Base-by-base conservation (phyloP, 2,888 invertebrate genomes). In the Rotaria socialis region DNA sequence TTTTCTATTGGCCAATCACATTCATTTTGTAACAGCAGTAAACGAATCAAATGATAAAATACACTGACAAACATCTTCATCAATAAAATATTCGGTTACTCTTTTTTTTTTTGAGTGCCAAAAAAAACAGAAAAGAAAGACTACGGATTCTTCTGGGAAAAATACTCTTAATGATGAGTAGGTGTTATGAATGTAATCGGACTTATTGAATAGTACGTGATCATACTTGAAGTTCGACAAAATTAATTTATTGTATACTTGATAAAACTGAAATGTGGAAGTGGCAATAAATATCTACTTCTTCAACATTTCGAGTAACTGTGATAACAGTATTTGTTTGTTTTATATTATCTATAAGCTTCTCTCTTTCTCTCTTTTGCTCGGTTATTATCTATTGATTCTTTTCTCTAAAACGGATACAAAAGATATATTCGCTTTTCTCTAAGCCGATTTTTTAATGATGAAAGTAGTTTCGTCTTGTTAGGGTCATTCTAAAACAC, bases 181-280 rank as follows among this genome's bases (percentile, higher is more conserved):
- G 35, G 67, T 67, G 67, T 27, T 60, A 60, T n/a, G n/a, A n/a
- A 60, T 60, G 60, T 67, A 27, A 67, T 67, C 67, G 19, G 3
- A 35, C 19, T 67, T 19, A 67, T 67, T 67, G 67, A 41, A 67
- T 67, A 67, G 35, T 11, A 67, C 67, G 19, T 67, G 67, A 67
- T 67, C 35, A 67, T 67, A 67, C 67, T 67, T 67, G 67, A 67
- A 67, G 67, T 67, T 35, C 16, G 35, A 67, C 67, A 67, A 67
- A 67, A 67, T 67, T 67, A 67, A 67, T 67, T 67, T 67, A 67
- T 67, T 67, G 35, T 67, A 67, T 67, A 67, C 67, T 67, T 67
- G 67, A 67, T 67, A 67, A 35, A 67, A 50, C 35, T 67, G 67
- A 67, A 67, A 67, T 67, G 67, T 67, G 67, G 67, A 67, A 67